These are phyloP conservation scores for Podarcis siculus DNA, from an alignment of 2,797 vertebrate genomes.

Conservation along the genomic window DNA sequence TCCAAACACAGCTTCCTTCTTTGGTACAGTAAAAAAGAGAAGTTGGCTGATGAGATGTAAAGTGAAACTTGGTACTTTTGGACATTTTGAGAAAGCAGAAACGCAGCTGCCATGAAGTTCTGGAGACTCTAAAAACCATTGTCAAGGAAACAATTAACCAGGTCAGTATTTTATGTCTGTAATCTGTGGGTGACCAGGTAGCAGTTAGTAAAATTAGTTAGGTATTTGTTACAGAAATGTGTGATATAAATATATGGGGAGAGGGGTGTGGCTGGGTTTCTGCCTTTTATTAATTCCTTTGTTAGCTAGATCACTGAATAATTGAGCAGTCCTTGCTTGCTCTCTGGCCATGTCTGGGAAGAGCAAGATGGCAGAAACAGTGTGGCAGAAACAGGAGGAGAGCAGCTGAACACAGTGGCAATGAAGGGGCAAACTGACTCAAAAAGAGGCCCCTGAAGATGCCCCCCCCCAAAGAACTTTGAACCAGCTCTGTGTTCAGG, in stretches of 20 bases:
- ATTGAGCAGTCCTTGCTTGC: too few relatives aligned
- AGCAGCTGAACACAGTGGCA: background rate
- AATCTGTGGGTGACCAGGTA: background rate
- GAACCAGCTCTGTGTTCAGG: background rate
- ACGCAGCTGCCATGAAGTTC: background rate
- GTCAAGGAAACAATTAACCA: background rate
- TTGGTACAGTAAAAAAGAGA: background rate
- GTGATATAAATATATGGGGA: background rate
- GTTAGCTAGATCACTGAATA: too few relatives aligned
- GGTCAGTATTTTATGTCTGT: background rate
- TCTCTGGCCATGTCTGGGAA: background rate
- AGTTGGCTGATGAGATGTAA: background rate
- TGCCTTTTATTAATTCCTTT: too few relatives aligned
- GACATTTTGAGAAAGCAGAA: background rate
- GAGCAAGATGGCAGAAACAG: background rate
- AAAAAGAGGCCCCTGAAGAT: too few relatives aligned
- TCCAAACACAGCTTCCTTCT: background rate
- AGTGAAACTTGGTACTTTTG: background rate
- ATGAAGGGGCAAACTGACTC: background rate
- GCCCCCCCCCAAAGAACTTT: background rate
- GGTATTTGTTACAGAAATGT: background rate
- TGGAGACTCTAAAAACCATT: background rate
- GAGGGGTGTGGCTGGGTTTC: background rate
- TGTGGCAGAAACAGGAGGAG: background rate
- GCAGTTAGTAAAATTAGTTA: background rate